Evolutionary conservation across 1,140 invertebrate genomes (phyloP).

Genomic region (Conus betulinus): DNA sequence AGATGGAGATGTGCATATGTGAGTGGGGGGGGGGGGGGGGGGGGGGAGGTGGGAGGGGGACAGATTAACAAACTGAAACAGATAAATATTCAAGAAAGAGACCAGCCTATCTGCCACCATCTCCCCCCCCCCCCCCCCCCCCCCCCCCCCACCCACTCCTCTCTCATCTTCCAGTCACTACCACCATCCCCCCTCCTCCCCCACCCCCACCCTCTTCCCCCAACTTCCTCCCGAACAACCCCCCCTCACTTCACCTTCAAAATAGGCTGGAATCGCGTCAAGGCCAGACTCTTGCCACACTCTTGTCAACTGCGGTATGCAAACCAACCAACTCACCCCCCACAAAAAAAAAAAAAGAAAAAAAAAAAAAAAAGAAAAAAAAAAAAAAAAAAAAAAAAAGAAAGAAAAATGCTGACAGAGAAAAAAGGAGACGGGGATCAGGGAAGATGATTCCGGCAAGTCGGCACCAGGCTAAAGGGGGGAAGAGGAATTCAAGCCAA

Average conservation of each 20-base stretch:
- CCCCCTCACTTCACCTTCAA: not conserved
- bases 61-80: too few relatives aligned
- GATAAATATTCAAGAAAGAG: too few relatives aligned
- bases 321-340: not conserved
- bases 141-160: too few relatives aligned
- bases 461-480: not conserved
- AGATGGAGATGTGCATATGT: too few relatives aligned
- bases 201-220: too few relatives aligned
- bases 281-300: not conserved
- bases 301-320: not conserved
- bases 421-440: not conserved
- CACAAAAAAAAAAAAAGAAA: not conserved
- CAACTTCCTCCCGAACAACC: too few relatives aligned
- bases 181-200: too few relatives aligned
- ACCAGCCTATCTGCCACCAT: too few relatives aligned
- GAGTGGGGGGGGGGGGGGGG: too few relatives aligned
- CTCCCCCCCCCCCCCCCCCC: too few relatives aligned
- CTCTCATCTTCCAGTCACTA: too few relatives aligned
- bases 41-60: too few relatives aligned
- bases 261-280: not conserved
- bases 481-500: conserved; percentile 23
- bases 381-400: not conserved
- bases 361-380: not conserved
- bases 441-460: not conserved
- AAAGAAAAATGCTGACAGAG: not conserved